These are phyloP conservation scores for Heliothis virescens DNA, from an alignment of 1,140 invertebrate species.

Conservation along the genomic window DNA sequence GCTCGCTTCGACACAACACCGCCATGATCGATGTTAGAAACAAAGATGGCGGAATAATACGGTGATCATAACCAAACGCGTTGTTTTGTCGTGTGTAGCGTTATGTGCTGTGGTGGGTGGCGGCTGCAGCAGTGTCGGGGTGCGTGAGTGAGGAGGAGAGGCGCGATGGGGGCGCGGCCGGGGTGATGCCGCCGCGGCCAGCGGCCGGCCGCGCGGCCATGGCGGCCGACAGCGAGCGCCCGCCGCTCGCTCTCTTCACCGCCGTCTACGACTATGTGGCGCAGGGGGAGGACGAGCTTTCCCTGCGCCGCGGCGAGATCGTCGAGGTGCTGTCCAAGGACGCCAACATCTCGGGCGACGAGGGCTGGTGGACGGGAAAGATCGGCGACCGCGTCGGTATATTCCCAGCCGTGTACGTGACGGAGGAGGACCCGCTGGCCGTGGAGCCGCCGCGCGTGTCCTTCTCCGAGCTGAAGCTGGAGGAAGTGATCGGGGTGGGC, in stretches of 20 bases:
- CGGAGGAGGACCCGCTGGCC: conserved; percentile 89
- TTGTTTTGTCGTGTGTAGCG: conserved; percentile 73
- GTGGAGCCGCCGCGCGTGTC: conserved; percentile 95
- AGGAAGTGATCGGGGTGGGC: conserved; percentile 98
- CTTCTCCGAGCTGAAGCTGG: conserved; percentile 94
- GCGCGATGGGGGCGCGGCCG: conserved; percentile 78
- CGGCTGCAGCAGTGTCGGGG: conserved; percentile 80
- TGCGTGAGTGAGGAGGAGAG: conserved; percentile 74
- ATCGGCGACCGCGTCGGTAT: conserved; percentile 96
- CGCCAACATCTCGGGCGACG: conserved; percentile 97
- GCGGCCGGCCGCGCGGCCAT: conserved; percentile 82
- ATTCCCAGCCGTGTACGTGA: conserved; percentile 97
- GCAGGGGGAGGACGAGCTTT: conserved; percentile 96
- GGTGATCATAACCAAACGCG: conserved; percentile 83
- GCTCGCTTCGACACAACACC: conserved; percentile 69
- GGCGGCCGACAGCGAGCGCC: conserved; percentile 81
- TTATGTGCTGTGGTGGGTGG: conserved; percentile 79
- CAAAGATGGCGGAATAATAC: conserved; percentile 87
- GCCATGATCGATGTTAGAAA: conserved; percentile 86
- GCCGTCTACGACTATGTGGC: conserved; percentile 97
- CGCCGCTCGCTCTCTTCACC: conserved; percentile 89
- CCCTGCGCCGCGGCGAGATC: conserved; percentile 93
- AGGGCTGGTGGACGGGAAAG: conserved; percentile 99
- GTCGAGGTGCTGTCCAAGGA: conserved; percentile 97
- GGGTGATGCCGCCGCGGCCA: conserved; percentile 83